Percentiles rank a stretch among this genome's conserved stretches.
Conservation (phyloP, 30 jellyfish, hydroid and myxozoan species). For the Clytia hemisphaerica region DNA sequence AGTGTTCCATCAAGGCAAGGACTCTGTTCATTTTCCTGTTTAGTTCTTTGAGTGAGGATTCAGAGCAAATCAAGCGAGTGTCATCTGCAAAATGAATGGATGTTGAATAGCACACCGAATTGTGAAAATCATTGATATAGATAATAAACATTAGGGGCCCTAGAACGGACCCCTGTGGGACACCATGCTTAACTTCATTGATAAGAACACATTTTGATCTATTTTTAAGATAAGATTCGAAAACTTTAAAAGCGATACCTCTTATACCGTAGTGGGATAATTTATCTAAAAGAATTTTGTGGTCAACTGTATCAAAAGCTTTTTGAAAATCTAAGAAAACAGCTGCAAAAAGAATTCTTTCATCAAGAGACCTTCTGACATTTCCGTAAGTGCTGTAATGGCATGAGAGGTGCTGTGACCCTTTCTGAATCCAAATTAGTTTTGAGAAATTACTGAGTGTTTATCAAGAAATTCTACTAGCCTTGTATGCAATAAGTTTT, state of each 20-base stretch:
- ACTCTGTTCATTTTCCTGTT: constrained; percentile 23
- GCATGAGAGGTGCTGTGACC: neutral
- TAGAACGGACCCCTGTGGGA: constrained; percentile 42
- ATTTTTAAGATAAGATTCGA: neutral
- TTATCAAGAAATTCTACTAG: too few relatives aligned
- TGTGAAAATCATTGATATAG: constrained; percentile 37
- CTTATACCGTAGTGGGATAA: neutral
- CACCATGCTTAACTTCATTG: constrained; percentile 16
- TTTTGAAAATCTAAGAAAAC: neutral
- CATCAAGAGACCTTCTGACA: neutral
- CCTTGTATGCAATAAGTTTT: too few relatives aligned
- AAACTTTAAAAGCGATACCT: neutral
- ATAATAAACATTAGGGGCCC: constrained; percentile 52
- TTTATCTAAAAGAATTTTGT: neutral
- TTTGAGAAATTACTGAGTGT: too few relatives aligned
- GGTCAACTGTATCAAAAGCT: constrained; percentile 5
- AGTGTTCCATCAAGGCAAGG: constrained; percentile 20
- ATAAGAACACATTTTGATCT: neutral
- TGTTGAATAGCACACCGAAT: constrained; percentile 8
- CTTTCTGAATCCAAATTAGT: constrained; percentile 3
- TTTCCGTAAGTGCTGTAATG: neutral
- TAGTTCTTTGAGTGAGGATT: constrained; percentile 17
- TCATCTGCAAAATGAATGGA: constrained; percentile 42
- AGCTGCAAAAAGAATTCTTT: neutral
- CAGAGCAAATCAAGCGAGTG: constrained; percentile 25